Percentiles rank a stretch among this genome's conserved stretches.
These are phyloP conservation scores for Cricetomys ansorgei DNA, from an alignment of 2,113 vertebrate genomes.

Conservation along the genomic window DNA sequence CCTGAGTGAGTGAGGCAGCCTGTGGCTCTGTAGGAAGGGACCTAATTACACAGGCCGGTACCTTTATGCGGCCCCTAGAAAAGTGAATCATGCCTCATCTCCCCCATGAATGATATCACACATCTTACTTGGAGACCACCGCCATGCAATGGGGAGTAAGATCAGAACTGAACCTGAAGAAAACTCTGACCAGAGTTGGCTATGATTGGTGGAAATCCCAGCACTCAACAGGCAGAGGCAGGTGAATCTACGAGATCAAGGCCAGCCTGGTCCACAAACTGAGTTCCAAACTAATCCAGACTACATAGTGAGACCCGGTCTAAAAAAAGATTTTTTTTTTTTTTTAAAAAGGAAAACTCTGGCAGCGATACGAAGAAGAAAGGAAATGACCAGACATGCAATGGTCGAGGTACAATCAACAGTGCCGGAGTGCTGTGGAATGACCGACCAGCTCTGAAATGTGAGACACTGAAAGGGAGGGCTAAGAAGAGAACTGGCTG, in stretches of 20 bases:
- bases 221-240: background rate
- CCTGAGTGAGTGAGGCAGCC: no score
- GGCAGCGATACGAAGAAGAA: background rate
- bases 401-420: background rate
- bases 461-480: background rate
- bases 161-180: background rate
- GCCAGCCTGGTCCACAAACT: background rate
- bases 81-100: no score
- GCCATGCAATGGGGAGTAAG: background rate
- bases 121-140: background rate
- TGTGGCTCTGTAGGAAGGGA: no score
- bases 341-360: no score
- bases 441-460: background rate
- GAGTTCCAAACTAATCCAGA: background rate
- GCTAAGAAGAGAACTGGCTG: background rate
- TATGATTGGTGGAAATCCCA: background rate
- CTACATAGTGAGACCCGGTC: background rate
- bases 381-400: background rate
- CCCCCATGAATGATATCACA: background rate
- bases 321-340: background rate
- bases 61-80: no score
- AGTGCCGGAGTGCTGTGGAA: background rate
- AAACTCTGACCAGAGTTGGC: background rate
- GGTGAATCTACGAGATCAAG: background rate
- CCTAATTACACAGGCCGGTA: no score